Conservation (phyloP, 2,888 invertebrate genomes). For the Odontomyia ornata region DNA sequence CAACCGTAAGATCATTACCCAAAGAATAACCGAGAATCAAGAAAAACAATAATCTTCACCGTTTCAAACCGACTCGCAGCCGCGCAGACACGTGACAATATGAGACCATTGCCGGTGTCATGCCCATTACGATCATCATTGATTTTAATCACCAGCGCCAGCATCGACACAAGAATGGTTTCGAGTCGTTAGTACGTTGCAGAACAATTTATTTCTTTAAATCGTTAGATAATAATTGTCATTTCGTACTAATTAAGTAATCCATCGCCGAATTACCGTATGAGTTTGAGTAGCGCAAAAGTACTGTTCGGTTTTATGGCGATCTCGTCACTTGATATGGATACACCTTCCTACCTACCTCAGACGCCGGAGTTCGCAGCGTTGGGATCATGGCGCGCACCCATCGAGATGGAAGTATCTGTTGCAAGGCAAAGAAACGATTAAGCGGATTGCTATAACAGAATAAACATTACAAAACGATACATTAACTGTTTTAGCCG, state of each 20-base stretch:
- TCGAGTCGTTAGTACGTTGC: background rate
- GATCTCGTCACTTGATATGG: background rate
- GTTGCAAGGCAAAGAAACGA: conserved; percentile 6
- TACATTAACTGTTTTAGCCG: conserved; percentile 14
- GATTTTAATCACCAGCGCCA: background rate
- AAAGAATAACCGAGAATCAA: background rate
- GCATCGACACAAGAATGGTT: background rate
- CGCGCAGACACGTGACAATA: no score
- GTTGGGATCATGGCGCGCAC: background rate
- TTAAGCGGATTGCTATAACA: conserved; percentile 17
- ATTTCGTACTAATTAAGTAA: conserved; percentile 7
- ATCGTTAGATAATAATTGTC: background rate
- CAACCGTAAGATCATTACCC: conserved; percentile 6
- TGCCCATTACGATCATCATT: background rate
- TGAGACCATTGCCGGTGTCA: background rate
- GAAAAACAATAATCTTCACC: no score
- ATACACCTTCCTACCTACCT: background rate
- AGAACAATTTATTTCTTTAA: background rate
- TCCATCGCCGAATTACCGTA: conserved; percentile 1
- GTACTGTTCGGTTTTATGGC: background rate
- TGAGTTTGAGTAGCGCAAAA: background rate
- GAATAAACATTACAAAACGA: conserved; percentile 19
- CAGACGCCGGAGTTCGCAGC: background rate
- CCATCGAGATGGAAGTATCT: background rate
- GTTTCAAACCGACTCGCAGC: no score